phyloP scores from a whole-genome alignment of 2,888 invertebrate genomes.

The Theretra japonica region DNA sequence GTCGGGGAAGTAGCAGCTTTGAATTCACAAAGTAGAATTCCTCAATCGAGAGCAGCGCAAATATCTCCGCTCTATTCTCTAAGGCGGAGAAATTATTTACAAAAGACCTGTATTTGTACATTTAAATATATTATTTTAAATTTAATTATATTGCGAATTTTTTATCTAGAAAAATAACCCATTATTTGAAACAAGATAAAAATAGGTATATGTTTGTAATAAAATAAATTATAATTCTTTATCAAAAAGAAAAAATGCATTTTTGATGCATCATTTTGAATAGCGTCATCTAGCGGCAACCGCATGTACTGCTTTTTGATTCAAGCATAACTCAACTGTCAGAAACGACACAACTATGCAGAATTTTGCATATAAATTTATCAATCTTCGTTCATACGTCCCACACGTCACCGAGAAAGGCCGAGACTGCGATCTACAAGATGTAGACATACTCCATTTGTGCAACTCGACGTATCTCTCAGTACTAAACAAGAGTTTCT shows the following conservation, averaged over 20 bases:
- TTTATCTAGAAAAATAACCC: no score
- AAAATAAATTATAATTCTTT: no score
- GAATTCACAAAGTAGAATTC: background rate
- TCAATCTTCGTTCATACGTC: background rate
- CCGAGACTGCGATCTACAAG: constrained; percentile 6
- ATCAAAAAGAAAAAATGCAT: no score
- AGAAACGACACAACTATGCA: background rate
- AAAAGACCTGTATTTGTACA: background rate
- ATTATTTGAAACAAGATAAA: no score
- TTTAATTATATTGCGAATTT: no score
- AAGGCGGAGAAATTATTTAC: background rate
- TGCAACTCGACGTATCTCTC: background rate
- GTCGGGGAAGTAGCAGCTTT: background rate
- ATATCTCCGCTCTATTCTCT: background rate
- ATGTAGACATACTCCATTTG: constrained; percentile 18
- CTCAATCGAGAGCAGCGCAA: background rate
- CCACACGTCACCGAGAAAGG: background rate
- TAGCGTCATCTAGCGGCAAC: background rate
- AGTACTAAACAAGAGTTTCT: background rate
- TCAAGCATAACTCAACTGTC: background rate
- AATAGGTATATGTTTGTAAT: no score
- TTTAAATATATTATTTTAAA: background rate
- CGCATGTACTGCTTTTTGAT: background rate
- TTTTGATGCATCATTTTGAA: background rate
- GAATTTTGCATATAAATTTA: constrained; percentile 8